These are phyloP conservation scores for Schizothorax lantsangensis DNA, from an alignment of 2,797 vertebrate genomes.

Conservation along the genomic window DNA sequence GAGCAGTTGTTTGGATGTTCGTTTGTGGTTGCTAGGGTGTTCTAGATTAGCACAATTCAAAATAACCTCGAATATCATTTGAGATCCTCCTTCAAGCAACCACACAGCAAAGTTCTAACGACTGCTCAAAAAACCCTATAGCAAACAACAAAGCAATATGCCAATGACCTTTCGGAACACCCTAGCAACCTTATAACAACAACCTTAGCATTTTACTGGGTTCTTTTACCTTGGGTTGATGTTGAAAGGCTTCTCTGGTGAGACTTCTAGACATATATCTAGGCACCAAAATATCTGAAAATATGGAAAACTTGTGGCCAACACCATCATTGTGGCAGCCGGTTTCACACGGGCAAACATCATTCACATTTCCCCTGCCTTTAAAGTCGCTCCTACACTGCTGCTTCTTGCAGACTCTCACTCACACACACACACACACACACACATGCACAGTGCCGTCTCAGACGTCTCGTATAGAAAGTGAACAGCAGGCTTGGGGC, in stretches of 20 bases:
- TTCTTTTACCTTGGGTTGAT: background rate
- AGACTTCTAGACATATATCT: background rate
- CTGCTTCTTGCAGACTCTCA: background rate
- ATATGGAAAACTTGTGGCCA: constrained; percentile 8
- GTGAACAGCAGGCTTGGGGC: constrained; percentile 36
- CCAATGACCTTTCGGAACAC: background rate
- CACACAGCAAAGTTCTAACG: background rate
- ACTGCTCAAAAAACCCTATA: background rate
- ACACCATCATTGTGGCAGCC: constrained; percentile 7
- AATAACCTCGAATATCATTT: background rate
- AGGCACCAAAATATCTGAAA: constrained; percentile 21
- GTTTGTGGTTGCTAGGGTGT: background rate
- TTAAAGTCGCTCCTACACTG: constrained; percentile 6
- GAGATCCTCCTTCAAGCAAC: background rate
- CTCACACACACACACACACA: background rate
- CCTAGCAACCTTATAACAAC: background rate
- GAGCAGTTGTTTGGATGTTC: background rate
- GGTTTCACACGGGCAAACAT: constrained; percentile 13
- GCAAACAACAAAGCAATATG: background rate
- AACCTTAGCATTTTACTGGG: background rate
- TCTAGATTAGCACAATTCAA: background rate
- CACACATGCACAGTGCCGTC: constrained; percentile 1
- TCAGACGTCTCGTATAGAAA: constrained; percentile 20
- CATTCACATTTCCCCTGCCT: background rate
- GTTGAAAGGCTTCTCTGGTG: background rate